phyloP scores from a whole-genome alignment of 2,888 invertebrate species.

The Cotesia congregata region DNA sequence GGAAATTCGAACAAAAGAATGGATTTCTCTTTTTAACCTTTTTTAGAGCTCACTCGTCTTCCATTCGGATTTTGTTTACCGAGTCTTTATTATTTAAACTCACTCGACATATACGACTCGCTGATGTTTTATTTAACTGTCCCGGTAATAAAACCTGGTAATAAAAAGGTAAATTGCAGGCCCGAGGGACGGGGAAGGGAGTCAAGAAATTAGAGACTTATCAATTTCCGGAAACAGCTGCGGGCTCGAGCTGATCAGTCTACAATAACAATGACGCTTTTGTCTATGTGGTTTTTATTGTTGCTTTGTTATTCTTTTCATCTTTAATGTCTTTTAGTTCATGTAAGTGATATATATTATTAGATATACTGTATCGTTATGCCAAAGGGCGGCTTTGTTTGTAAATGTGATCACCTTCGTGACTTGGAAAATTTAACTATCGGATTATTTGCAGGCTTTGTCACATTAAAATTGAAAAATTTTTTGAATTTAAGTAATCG shows the following conservation, averaged over 20 bases:
- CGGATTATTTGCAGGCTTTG: too few species aligned
- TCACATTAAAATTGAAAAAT: too few species aligned
- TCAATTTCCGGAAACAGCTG: slow-evolving; percentile 66
- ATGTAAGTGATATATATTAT: background rate
- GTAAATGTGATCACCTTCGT: too few species aligned
- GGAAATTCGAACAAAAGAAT: slow-evolving; percentile 53
- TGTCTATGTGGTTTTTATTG: slow-evolving; percentile 31
- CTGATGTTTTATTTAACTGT: slow-evolving; percentile 3
- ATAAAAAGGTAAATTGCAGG: slow-evolving; percentile 17
- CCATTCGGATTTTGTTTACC: background rate
- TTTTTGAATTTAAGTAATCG: too few species aligned
- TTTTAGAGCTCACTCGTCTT: slow-evolving; percentile 26
- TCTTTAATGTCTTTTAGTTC: background rate
- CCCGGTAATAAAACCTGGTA: slow-evolving; percentile 17
- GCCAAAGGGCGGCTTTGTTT: too few species aligned
- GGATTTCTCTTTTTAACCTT: slow-evolving; percentile 45
- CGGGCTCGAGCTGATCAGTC: slow-evolving; percentile 53
- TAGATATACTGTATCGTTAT: too few species aligned
- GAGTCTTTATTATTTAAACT: background rate
- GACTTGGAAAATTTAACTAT: too few species aligned
- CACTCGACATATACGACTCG: background rate
- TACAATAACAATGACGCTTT: slow-evolving; percentile 52
- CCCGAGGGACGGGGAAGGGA: slow-evolving; percentile 10
- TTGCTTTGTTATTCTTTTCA: background rate
- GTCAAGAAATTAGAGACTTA: slow-evolving; percentile 65